phyloP scores from a whole-genome alignment of 2,888 invertebrate species.

The Sympetrum striolatum region DNA sequence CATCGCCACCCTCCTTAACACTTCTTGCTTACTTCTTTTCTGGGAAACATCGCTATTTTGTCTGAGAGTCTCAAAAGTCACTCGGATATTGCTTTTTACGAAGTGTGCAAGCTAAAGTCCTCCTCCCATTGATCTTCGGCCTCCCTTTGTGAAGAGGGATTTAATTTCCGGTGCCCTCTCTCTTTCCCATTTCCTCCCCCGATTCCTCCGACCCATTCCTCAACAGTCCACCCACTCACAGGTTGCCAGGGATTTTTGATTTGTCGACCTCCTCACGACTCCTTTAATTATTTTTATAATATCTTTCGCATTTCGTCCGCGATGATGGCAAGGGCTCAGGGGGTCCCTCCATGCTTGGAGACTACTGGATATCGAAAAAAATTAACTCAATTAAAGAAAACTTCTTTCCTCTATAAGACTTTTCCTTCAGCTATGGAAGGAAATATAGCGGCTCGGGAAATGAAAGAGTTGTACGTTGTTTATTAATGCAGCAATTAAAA shows the following conservation, averaged over 20 bases:
- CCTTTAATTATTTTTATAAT: not conserved
- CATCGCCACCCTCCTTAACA: not conserved
- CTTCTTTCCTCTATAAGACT: not conserved
- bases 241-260: not conserved
- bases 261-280: not conserved
- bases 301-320: not conserved
- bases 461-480: not conserved
- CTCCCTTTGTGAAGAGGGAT: slow-evolving; percentile 39
- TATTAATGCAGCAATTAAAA: not conserved
- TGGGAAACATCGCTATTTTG: not conserved
- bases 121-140: slow-evolving; percentile 27
- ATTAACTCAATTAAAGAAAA: not conserved
- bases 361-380: not conserved
- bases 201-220: not conserved
- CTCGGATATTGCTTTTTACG: slow-evolving; percentile 42
- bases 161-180: slow-evolving; percentile 34
- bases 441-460: not conserved
- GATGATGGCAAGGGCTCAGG: not conserved
- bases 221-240: not conserved
- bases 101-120: slow-evolving; percentile 21
- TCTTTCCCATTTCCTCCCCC: not conserved
- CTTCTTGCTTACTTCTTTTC: not conserved
- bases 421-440: not conserved
- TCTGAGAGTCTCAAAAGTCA: slow-evolving; percentile 31
- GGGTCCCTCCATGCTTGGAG: not conserved